Base-by-base conservation (phyloP, 2,888 invertebrate genomes). In the Andrena haemorrhoa region DNA sequence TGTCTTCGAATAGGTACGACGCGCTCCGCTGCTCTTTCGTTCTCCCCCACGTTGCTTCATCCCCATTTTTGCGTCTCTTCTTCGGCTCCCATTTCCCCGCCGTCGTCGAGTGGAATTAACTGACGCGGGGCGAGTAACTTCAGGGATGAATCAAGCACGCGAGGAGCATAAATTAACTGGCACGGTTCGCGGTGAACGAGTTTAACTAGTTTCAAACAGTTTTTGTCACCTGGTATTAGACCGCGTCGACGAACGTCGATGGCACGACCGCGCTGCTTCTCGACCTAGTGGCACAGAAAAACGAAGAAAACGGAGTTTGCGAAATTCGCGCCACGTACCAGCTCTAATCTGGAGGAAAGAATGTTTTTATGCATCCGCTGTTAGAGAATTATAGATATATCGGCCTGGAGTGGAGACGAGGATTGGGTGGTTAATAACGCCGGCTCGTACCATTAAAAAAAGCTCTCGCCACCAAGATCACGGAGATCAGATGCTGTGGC, bases 121-220 rank as follows among this genome's bases (percentile, higher is more conserved):
- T 81, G 79, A 81, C 80, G 78, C 73, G 76, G 83, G 71, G 75
- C 69, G 49, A 80, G 81, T 82, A 88, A 88, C 89, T 88, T 89
- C 66, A 69, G 80, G 84, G 86, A 88, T 88, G 89, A 89, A 89
- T 89, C 83, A 83, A 86, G 79, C 83, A 88, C 89, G 89, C 75
- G 88, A 79, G 79, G 53, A 72, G 86, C 89, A 89, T 89, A 88
- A 89, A 89, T 89, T 89, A 89, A 84, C 80, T 23, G 72, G 61
- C 75, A 51, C 58, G 76, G 20, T 41, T 65, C 66, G 58, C 61
- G 71, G 31, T 29, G 81, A 83, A 83, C 83, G 85, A 87, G 85
- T 87, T 87, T 85, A 88, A 88, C 88, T 88, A 88, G 85, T 88
- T 88, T 35, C 79, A 72, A 81, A 81, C 86, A 77, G 78, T 87